phyloP scores from a whole-genome alignment of 2,888 invertebrate genomes.

The Tridacna gigas region DNA sequence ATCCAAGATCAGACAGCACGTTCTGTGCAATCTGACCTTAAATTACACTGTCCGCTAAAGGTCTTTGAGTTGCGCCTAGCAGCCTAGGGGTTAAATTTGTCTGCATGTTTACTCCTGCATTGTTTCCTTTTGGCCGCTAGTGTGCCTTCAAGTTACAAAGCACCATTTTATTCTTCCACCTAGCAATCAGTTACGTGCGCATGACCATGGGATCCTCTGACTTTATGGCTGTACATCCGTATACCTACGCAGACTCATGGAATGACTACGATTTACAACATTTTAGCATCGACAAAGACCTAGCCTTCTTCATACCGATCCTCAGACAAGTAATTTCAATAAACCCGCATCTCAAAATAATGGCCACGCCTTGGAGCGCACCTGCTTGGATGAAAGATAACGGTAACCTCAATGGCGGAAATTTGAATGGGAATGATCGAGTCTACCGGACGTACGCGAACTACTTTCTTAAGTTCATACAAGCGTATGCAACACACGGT shows the following conservation, averaged over 20 bases:
- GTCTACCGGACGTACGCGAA: constrained; percentile 55
- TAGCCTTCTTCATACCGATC: constrained; percentile 63
- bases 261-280: constrained; percentile 62
- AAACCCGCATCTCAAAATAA: constrained; percentile 54
- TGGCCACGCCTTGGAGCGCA: constrained; percentile 67
- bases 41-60: too few species aligned
- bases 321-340: constrained; percentile 62
- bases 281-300: constrained; percentile 65
- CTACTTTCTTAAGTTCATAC: constrained; percentile 68
- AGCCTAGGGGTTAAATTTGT: too few species aligned
- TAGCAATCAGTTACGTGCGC: constrained; percentile 65
- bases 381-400: constrained; percentile 69
- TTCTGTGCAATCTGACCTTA: too few species aligned
- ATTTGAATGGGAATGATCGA: constrained; percentile 49
- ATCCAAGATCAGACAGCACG: too few species aligned
- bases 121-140: too few species aligned
- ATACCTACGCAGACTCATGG: constrained; percentile 61
- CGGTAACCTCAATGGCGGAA: constrained; percentile 59
- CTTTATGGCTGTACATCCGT: constrained; percentile 62
- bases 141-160: too few species aligned
- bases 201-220: constrained; percentile 67
- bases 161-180: too few species aligned
- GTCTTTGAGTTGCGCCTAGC: too few species aligned
- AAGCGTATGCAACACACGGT: constrained; percentile 61
- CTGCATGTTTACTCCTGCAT: too few species aligned